phyloP scores from a whole-genome alignment of 2,113 vertebrate species.

The sheep (Ovis aries) region DNA sequence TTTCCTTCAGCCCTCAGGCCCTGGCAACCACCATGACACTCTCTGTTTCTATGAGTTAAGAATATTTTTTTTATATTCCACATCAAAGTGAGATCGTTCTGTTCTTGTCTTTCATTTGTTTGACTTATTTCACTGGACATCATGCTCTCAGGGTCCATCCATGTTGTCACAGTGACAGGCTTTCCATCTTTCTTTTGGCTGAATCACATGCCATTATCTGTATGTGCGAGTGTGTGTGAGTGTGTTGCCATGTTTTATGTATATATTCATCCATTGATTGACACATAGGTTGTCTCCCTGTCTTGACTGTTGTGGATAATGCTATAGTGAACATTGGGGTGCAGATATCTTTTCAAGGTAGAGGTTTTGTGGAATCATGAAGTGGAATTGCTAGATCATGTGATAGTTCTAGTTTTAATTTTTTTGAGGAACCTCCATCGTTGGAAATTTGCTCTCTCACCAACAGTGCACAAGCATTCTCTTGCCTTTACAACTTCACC shows the following conservation, averaged over 20 bases:
- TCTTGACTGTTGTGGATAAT: neutral
- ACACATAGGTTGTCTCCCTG: neutral
- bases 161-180: neutral
- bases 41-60: neutral
- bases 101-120: neutral
- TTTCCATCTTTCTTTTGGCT: neutral
- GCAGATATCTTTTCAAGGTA: neutral
- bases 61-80: neutral
- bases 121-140: neutral
- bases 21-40: neutral
- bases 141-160: neutral
- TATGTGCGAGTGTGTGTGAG: neutral
- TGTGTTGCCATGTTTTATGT: neutral
- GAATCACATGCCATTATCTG: neutral
- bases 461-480: neutral
- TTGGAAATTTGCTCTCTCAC: neutral
- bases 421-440: neutral
- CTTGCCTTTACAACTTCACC: neutral
- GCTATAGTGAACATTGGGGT: neutral
- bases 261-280: neutral
- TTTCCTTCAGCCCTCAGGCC: neutral
- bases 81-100: neutral
- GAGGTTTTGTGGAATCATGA: neutral
- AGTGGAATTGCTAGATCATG: neutral
- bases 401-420: neutral